Conservation (phyloP, 1,140 invertebrate species). For the Neodiprion virginianus region DNA sequence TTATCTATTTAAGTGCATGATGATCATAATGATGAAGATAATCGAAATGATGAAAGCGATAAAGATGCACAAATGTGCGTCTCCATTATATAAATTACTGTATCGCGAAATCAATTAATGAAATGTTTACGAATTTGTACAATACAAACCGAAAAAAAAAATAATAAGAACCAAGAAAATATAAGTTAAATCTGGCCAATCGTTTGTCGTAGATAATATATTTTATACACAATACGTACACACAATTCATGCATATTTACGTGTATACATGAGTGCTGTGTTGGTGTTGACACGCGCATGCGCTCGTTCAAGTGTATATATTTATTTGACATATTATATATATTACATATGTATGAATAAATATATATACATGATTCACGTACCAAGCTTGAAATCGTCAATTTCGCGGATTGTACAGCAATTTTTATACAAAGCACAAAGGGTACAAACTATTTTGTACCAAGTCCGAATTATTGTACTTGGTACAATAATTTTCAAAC, state of each 20-base stretch:
- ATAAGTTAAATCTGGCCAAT: slow-evolving; percentile 49
- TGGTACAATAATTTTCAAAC: too few species aligned
- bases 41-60: slow-evolving; percentile 27
- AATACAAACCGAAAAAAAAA: slow-evolving; percentile 39
- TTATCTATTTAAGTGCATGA: slow-evolving; percentile 10
- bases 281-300: slow-evolving; percentile 38
- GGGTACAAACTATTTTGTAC: too few species aligned
- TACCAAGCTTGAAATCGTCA: too few species aligned
- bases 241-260: slow-evolving; percentile 43
- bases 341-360: too few species aligned
- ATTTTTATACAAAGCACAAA: too few species aligned
- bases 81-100: slow-evolving; percentile 32
- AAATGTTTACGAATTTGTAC: slow-evolving; percentile 39
- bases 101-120: slow-evolving; percentile 45
- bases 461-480: too few species aligned
- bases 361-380: too few species aligned
- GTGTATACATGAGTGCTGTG: slow-evolving; percentile 49
- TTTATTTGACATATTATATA: too few species aligned
- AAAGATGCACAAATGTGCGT: slow-evolving; percentile 26
- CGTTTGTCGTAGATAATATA: slow-evolving; percentile 52
- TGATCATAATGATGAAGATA: slow-evolving; percentile 27
- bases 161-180: slow-evolving; percentile 32
- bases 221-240: slow-evolving; percentile 23
- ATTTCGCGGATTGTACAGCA: too few species aligned
- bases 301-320: too few species aligned